A percentile compares a stretch with the other conserved stretches of the same genome.
Evolutionary conservation across 2,888 invertebrate species (phyloP).

Genomic region (Xylota segnis): DNA sequence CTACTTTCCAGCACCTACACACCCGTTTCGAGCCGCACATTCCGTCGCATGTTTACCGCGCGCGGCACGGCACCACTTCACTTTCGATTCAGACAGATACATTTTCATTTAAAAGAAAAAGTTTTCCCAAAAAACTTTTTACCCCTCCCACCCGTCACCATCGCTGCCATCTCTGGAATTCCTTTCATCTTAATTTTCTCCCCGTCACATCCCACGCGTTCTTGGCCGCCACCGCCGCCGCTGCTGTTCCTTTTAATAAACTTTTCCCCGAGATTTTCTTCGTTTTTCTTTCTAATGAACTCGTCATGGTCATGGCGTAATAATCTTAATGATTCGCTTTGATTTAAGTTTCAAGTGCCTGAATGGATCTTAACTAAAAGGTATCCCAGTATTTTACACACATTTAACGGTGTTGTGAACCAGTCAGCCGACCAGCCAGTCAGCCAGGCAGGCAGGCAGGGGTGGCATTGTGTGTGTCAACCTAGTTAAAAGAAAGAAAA

Average conservation of each 20-base stretch:
- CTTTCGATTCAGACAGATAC: conserved; percentile 68
- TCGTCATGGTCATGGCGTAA: conserved; percentile 71
- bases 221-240: background rate
- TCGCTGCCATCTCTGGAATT: conserved; percentile 41
- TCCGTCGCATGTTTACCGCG: background rate
- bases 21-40: conserved; percentile 10
- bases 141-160: conserved; percentile 15
- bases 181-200: conserved; percentile 70
- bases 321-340: conserved; percentile 71
- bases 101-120: conserved; percentile 58
- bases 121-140: conserved; percentile 57
- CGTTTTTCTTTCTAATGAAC: conserved; percentile 62
- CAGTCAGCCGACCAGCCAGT: too few species aligned
- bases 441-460: background rate
- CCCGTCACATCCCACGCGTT: conserved; percentile 53
- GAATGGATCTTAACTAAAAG: conserved; percentile 24
- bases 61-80: conserved; percentile 36
- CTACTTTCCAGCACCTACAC: conserved; percentile 56
- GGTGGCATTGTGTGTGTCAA: conserved; percentile 63
- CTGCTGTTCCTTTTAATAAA: conserved; percentile 43
- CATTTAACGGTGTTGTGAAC: conserved; percentile 28
- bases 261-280: conserved; percentile 57
- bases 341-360: conserved; percentile 66
- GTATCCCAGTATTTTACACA: background rate
- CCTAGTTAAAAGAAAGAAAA: conserved; percentile 43